A percentile compares a stretch with the other conserved stretches of the same genome.
These are phyloP conservation scores for Malurus leucopterus DNA, from an alignment of 2,797 vertebrate genomes.

Conservation along the genomic window DNA sequence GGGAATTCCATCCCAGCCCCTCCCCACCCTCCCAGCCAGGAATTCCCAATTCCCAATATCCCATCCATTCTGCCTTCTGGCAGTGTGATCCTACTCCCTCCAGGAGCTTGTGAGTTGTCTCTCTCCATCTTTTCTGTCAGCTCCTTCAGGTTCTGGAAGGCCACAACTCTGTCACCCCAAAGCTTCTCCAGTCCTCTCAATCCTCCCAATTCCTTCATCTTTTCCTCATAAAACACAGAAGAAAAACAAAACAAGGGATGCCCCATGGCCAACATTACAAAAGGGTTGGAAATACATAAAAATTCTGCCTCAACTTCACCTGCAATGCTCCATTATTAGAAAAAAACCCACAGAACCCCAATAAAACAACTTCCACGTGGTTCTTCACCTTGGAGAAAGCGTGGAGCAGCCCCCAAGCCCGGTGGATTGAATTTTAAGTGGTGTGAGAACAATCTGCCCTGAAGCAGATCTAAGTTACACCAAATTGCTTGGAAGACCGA, in stretches of 20 bases:
- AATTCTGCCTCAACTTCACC: neutral
- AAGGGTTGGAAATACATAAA: neutral
- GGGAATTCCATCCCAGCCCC: neutral
- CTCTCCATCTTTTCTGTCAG: neutral
- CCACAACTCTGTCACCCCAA: fast-evolving
- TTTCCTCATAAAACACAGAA: neutral
- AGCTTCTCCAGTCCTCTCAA: neutral
- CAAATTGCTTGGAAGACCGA: neutral
- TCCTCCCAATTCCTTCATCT: neutral
- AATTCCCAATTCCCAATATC: neutral
- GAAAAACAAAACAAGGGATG: neutral
- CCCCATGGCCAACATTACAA: fast-evolving
- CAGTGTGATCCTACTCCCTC: neutral
- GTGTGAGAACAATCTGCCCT: neutral
- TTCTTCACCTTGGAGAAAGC: neutral
- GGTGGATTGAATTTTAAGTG: neutral
- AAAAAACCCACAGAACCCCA: fast-evolving
- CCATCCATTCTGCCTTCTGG: neutral
- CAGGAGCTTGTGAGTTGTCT: neutral
- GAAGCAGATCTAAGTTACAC: neutral
- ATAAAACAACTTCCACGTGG: neutral
- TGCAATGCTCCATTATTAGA: neutral
- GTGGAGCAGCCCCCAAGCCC: neutral
- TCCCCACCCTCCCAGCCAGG: fast-evolving
- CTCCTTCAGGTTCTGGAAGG: neutral